Evolutionary conservation across 2,797 vertebrate genomes (phyloP).

Genomic region (Tragelaphus eurycerus): DNA sequence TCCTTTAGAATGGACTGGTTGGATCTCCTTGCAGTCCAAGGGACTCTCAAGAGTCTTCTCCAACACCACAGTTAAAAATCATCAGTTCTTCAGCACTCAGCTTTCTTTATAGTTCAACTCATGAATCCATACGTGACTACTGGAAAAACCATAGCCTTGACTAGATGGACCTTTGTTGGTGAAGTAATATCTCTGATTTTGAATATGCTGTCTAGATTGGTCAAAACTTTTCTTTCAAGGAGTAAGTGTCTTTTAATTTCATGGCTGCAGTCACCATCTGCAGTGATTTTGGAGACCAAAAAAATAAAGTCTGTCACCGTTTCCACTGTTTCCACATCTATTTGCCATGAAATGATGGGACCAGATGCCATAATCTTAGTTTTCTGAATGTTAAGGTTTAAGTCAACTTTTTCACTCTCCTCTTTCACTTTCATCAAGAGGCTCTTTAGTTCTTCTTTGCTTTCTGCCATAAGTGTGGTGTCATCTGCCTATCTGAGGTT

Average conservation of each 20-base stretch:
- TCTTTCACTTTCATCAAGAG: background rate
- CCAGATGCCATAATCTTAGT: background rate
- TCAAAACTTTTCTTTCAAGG: background rate
- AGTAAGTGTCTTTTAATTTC: background rate
- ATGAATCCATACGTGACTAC: too few relatives aligned
- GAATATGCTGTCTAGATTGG: background rate
- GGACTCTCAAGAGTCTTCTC: too few relatives aligned
- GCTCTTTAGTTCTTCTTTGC: background rate
- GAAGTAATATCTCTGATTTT: too few relatives aligned
- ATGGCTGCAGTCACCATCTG: background rate
- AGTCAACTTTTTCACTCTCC: background rate
- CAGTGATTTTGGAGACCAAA: background rate
- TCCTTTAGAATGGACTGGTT: too few relatives aligned
- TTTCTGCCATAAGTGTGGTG: background rate
- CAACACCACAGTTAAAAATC: too few relatives aligned
- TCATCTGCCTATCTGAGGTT: background rate
- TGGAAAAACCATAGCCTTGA: too few relatives aligned
- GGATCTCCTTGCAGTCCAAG: too few relatives aligned
- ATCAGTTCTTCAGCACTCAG: rapidly evolving
- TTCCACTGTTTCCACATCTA: background rate
- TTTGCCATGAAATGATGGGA: background rate
- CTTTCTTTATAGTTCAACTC: too few relatives aligned
- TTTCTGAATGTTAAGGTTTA: background rate
- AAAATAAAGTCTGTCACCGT: background rate
- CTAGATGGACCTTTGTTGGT: too few relatives aligned